Evolutionary conservation across 2,797 vertebrate species (phyloP).

Genomic region (Halcyon smyrnensis): DNA sequence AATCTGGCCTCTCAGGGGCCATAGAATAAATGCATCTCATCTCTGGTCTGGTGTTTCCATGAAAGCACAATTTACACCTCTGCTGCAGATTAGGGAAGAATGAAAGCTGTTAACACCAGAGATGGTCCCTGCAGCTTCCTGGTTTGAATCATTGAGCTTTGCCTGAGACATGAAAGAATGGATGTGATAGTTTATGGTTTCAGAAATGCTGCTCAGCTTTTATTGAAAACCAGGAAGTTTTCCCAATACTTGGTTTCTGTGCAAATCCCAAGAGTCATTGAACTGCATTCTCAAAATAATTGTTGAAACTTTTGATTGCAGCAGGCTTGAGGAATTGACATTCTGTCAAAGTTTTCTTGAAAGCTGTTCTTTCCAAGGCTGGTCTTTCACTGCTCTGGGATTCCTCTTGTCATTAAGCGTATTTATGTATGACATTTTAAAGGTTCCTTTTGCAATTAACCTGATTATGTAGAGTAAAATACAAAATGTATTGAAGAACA

Average conservation of each 20-base stretch:
- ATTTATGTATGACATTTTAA: background rate
- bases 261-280: background rate
- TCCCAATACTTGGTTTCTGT: background rate
- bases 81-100: background rate
- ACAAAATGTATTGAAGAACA: background rate
- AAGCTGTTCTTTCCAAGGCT: background rate
- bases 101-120: background rate
- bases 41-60: background rate
- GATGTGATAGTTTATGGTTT: background rate
- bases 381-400: background rate
- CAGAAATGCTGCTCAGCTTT: background rate
- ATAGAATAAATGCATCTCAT: background rate
- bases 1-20: background rate
- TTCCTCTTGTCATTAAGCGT: background rate
- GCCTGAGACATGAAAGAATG: background rate
- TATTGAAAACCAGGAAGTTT: background rate
- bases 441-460: background rate
- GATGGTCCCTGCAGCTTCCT: background rate
- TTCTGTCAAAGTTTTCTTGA: background rate
- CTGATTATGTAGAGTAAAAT: background rate
- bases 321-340: background rate
- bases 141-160: background rate
- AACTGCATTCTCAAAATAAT: background rate
- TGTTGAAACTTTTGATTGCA: background rate
- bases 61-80: background rate